phyloP scores from a whole-genome alignment of 30 jellyfish, hydroid and myxozoan genomes.

The Turritopsis rubra region DNA sequence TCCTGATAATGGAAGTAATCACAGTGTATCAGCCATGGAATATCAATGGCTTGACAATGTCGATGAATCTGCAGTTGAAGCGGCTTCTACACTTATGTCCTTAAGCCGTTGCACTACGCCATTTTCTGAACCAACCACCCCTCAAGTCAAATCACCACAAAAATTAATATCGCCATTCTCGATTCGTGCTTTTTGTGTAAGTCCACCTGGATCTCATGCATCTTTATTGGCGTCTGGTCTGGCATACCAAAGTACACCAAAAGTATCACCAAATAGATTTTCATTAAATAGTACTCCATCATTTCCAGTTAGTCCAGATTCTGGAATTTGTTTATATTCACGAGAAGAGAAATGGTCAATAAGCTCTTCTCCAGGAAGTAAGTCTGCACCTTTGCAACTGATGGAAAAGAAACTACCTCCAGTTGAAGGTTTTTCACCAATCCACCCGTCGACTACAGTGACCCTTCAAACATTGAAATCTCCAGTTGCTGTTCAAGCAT shows the following conservation, averaged over 20 bases:
- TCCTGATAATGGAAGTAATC: constrained; percentile 35
- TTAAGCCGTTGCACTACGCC: constrained; percentile 94
- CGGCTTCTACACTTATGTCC: constrained; percentile 87
- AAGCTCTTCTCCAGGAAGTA: constrained; percentile 15
- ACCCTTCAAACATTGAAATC: constrained; percentile 21
- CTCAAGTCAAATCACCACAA: constrained; percentile 78
- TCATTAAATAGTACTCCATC: constrained; percentile 48
- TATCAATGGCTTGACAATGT: constrained; percentile 36
- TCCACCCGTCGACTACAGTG: constrained; percentile 56
- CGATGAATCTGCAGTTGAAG: constrained; percentile 85
- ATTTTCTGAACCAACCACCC: constrained; percentile 83
- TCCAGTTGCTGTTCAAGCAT: constrained; percentile 50
- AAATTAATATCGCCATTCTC: constrained; percentile 57
- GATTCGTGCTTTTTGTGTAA: constrained; percentile 35
- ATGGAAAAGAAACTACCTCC: constrained; percentile 42
- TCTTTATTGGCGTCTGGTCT: constrained; percentile 34
- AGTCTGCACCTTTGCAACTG: neutral
- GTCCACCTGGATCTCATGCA: constrained; percentile 37
- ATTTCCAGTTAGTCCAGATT: constrained; percentile 73
- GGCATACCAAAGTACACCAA: constrained; percentile 80
- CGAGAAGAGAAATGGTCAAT: constrained; percentile 30
- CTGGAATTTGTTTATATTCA: constrained; percentile 64
- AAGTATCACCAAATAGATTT: constrained; percentile 42
- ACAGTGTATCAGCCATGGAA: constrained; percentile 35
- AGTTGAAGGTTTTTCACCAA: constrained; percentile 62